Base-by-base conservation (phyloP, 2,888 invertebrate genomes). In the Drosophila prostipennis region DNA sequence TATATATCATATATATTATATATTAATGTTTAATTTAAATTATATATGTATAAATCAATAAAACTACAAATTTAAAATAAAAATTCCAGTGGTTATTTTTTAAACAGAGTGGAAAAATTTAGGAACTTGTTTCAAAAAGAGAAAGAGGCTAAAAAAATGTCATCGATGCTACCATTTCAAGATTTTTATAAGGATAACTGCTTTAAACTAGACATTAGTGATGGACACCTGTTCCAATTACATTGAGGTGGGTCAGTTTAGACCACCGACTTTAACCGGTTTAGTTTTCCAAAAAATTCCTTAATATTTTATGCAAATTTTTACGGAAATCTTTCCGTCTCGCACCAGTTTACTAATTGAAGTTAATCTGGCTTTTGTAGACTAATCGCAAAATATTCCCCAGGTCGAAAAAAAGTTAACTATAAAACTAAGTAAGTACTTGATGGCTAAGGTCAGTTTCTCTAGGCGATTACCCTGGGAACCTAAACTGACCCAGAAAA, bases 11-110 rank as follows among this genome's bases (percentile, higher is more conserved):
- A 67, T 74, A 69, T 70, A 70, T 71, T 71, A 71, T 71, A 81
- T 75, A 77, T 73, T 83, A 77, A 80, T 75, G 53, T 72, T 83
- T 78, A 80, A 77, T 78, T 83, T 78, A 61, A 72, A 72, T 61
- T 61, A 70, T 72, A 78, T 64, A 65, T 72, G 75, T 64, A 65
- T 26, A 72, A 55, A 54, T n/a, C 43, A 39, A 63, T 60, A 59
- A 72, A 72, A 67, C 23, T 32, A 43, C 54, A 48, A 78, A 56
- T 60, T 36, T 51, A 71, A 74, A 58, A 48, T 65, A 14, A 48
- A 36, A 67, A 59, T 56, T 40, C 26, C n/a, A 57, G 57, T 23
- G 37, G n/a, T 68, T 70, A 48, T 70, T 72, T 55, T 67, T 65
- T 26, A 49, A 49, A n/a, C 2, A 2, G 2, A 19, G 29, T 19